Percentiles rank a stretch among this genome's conserved stretches.
Conservation (phyloP, 2,797 vertebrate species). For the Danio tinwini region DNA sequence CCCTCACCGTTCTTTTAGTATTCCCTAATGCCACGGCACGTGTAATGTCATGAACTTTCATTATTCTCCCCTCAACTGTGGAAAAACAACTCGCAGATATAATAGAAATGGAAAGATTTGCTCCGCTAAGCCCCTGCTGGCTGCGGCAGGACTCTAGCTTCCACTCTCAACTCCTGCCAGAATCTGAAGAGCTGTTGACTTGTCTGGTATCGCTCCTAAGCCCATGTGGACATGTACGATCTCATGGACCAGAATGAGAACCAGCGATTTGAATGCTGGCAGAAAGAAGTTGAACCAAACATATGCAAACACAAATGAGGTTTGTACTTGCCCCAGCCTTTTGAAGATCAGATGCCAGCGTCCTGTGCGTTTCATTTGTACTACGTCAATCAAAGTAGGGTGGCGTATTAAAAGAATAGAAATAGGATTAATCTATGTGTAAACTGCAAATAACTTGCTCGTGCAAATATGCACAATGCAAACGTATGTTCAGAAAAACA, state of each 20-base stretch:
- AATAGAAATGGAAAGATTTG: constrained; percentile 72
- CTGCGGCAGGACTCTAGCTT: constrained; percentile 56
- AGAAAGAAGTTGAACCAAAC: constrained; percentile 9
- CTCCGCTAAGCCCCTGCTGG: constrained; percentile 64
- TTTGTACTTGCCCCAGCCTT: constrained; percentile 8
- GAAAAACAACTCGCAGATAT: constrained; percentile 51
- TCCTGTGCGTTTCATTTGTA: constrained; percentile 14
- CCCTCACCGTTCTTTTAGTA: constrained; percentile 61
- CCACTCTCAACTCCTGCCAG: constrained; percentile 68
- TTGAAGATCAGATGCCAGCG: constrained; percentile 14
- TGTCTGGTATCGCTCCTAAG: constrained; percentile 58
- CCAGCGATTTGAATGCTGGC: not conserved
- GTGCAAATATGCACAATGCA: not conserved
- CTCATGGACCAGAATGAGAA: not conserved
- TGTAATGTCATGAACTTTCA: constrained; percentile 74
- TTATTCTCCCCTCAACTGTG: constrained; percentile 65
- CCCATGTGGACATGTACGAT: constrained; percentile 39
- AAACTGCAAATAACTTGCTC: not conserved
- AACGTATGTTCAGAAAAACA: not conserved
- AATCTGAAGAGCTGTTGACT: constrained; percentile 61
- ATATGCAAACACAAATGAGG: constrained; percentile 8
- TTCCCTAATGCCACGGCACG: constrained; percentile 65
- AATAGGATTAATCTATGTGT: constrained; percentile 4
- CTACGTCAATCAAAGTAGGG: constrained; percentile 2
- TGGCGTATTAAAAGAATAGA: constrained; percentile 1